These are phyloP conservation scores for Sinodicranocentrus sp. DNA, from an alignment of 2,888 invertebrate species.

Conservation along the genomic window DNA sequence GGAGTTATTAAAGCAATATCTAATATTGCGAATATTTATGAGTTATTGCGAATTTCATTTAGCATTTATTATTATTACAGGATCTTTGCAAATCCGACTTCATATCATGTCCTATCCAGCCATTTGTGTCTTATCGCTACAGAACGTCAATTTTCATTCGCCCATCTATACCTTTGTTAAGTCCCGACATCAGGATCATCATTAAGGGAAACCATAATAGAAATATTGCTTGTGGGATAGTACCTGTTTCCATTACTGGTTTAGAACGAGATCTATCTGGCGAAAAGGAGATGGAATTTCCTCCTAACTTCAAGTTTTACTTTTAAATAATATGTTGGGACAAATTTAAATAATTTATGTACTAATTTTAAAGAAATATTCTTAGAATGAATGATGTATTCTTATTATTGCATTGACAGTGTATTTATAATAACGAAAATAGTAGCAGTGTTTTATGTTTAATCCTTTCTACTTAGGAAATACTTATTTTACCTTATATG, in stretches of 20 bases:
- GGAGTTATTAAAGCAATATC: background rate
- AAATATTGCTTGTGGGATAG: conserved; percentile 66
- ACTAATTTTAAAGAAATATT: too few species aligned
- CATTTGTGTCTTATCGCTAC: conserved; percentile 52
- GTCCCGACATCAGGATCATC: conserved; percentile 60
- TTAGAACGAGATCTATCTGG: background rate
- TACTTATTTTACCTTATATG: too few species aligned
- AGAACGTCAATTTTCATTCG: conserved; percentile 52
- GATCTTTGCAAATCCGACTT: conserved; percentile 60
- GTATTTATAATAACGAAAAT: too few species aligned
- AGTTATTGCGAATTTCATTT: background rate
- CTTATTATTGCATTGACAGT: too few species aligned
- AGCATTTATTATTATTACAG: conserved; percentile 44
- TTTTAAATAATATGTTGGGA: too few species aligned
- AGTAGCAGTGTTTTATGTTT: too few species aligned
- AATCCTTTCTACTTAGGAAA: too few species aligned
- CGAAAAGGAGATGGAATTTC: too few species aligned
- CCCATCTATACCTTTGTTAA: conserved; percentile 32
- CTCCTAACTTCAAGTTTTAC: too few species aligned
- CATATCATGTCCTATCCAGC: conserved; percentile 61
- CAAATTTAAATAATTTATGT: too few species aligned
- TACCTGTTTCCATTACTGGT: conserved; percentile 67
- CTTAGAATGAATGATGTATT: too few species aligned
- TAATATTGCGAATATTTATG: background rate
- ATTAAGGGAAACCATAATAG: conserved; percentile 45